A percentile compares a stretch with the other conserved stretches of the same genome.
Evolutionary conservation across 1,140 invertebrate genomes (phyloP).

Genomic region (Drosophila bocqueti): DNA sequence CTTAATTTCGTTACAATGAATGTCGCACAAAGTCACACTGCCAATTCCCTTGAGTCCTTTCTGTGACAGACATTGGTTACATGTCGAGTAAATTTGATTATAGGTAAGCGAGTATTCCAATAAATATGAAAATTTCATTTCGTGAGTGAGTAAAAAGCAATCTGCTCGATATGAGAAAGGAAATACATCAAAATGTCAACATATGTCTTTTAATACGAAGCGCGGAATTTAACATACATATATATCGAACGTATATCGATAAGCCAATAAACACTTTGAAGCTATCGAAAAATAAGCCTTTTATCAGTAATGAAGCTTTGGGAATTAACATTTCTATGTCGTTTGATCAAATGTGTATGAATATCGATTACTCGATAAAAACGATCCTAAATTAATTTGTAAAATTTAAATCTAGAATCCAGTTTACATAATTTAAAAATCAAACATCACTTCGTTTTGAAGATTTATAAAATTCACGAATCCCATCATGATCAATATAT

Average conservation of each 20-base stretch:
- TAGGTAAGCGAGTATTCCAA: slow-evolving; percentile 1
- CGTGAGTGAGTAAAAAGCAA: slow-evolving; percentile 3
- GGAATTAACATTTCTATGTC: neutral
- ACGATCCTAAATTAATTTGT: neutral
- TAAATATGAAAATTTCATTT: slow-evolving; percentile 27
- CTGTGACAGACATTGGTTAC: slow-evolving; percentile 7
- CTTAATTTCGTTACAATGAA: slow-evolving; percentile 41
- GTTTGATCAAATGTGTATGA: neutral
- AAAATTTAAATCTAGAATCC: no score
- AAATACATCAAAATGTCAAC: neutral
- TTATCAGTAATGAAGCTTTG: neutral
- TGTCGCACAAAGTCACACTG: slow-evolving; percentile 3
- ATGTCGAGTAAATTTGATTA: slow-evolving; percentile 26
- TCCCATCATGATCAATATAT: no score
- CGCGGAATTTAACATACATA: neutral
- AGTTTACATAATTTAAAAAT: no score
- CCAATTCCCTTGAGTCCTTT: slow-evolving; percentile 14
- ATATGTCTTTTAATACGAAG: neutral
- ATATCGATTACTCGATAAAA: neutral
- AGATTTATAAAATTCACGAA: no score
- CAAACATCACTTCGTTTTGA: no score
- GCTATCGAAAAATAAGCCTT: neutral
- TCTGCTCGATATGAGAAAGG: no score
- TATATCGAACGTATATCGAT: neutral
- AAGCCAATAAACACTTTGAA: no score